phyloP scores from a whole-genome alignment of 2,888 invertebrate species.

The Epinotia nisella region DNA sequence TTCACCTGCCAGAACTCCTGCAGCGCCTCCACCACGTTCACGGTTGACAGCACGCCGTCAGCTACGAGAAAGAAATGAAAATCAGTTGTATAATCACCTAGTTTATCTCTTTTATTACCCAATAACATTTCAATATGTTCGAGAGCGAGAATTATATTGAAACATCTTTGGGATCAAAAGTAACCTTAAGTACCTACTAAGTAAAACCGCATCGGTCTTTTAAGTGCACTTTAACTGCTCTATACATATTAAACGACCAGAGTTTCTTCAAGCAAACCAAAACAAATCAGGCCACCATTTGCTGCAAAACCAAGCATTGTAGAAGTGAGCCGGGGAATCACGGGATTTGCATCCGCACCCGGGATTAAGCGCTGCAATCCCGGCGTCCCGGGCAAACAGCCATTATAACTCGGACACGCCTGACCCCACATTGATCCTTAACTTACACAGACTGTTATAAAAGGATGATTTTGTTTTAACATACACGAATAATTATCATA shows the following conservation, averaged over 20 bases:
- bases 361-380: slow-evolving; percentile 30
- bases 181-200: no score
- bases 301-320: slow-evolving; percentile 10
- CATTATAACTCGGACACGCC: slow-evolving; percentile 22
- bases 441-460: not conserved
- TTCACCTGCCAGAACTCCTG: slow-evolving; percentile 99
- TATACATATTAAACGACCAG: no score
- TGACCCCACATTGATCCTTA: not conserved
- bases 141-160: no score
- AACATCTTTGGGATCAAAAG: no score
- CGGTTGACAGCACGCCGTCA: slow-evolving; percentile 85
- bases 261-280: no score
- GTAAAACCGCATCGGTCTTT: no score
- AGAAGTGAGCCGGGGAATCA: slow-evolving; percentile 11
- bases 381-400: slow-evolving; percentile 6
- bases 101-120: no score
- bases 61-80: slow-evolving; percentile 54
- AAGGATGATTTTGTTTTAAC: not conserved
- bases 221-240: no score
- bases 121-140: no score
- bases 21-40: slow-evolving; percentile 97
- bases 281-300: not conserved
- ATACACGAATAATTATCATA: no score
- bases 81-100: not conserved
- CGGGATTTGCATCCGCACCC: slow-evolving; percentile 32